These are phyloP conservation scores for Menura novaehollandiae DNA, from an alignment of 2,113 vertebrate genomes.

Conservation along the genomic window DNA sequence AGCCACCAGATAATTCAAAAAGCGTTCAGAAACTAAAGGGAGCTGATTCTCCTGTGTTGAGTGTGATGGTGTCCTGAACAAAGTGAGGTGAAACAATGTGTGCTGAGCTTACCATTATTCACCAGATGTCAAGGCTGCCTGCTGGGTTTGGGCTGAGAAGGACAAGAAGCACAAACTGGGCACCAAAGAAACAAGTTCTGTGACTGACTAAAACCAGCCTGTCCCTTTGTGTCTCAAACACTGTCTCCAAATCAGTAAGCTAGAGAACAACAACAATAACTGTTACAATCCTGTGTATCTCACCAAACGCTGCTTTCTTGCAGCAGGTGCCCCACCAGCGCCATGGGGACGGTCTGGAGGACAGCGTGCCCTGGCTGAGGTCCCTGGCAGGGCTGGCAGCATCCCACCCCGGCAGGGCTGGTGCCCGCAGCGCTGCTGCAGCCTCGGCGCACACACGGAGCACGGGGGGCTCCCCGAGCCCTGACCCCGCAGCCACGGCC, in stretches of 20 bases:
- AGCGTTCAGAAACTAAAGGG: not conserved
- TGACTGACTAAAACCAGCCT: not conserved
- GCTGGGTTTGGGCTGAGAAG: not conserved
- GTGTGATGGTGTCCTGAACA: not conserved
- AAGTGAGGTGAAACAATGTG: not conserved
- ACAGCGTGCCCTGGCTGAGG: not conserved
- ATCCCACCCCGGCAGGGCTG: not conserved
- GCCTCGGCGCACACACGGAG: not conserved
- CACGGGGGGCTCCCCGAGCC: not conserved
- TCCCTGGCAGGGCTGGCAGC: not conserved
- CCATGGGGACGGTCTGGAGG: not conserved
- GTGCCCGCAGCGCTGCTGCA: not conserved
- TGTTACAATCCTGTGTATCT: not conserved
- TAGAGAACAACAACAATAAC: not conserved
- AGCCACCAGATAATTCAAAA: not conserved
- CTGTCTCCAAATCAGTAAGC: not conserved
- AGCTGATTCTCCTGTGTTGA: not conserved
- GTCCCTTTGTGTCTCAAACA: not conserved
- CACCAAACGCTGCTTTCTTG: not conserved
- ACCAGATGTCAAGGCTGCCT: not conserved
- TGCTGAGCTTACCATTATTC: not conserved
- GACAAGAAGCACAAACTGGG: not conserved
- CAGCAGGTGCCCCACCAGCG: not conserved
- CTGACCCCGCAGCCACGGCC: conserved; percentile 67
- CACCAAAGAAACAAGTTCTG: not conserved